A percentile compares a stretch with the other conserved stretches of the same genome.
These are phyloP conservation scores for Sebastes melanostomus DNA, from an alignment of 2,797 vertebrate species.

Conservation along the genomic window DNA sequence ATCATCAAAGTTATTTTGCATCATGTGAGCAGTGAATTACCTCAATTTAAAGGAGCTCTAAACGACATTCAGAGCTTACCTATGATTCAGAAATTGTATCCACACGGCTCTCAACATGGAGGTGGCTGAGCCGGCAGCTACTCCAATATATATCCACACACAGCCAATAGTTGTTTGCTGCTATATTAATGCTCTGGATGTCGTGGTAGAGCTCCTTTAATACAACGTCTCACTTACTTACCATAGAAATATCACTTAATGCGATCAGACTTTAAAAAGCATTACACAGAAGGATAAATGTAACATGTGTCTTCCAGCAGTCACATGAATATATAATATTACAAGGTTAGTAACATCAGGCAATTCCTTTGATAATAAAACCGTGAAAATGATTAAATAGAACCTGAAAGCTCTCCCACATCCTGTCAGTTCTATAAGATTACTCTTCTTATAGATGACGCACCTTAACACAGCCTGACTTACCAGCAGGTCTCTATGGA, in stretches of 20 bases:
- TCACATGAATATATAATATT: neutral
- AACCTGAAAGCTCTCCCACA: conserved; percentile 5
- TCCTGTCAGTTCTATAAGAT: conserved; percentile 9
- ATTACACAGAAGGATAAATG: neutral
- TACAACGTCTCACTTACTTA: neutral
- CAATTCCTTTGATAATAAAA: conserved; percentile 15
- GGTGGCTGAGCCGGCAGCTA: neutral
- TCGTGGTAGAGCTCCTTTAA: neutral
- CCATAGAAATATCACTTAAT: neutral
- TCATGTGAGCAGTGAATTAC: conserved; percentile 21
- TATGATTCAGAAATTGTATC: neutral
- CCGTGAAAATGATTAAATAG: neutral
- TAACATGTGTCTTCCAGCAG: neutral
- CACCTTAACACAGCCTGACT: neutral
- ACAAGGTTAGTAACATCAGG: neutral
- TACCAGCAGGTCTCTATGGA: neutral
- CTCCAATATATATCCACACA: neutral
- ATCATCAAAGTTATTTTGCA: conserved; percentile 30
- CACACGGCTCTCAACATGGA: neutral
- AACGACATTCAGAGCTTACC: neutral
- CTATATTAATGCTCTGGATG: neutral
- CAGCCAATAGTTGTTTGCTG: neutral
- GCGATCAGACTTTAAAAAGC: neutral
- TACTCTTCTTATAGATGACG: neutral
- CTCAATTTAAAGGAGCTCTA: conserved; percentile 12